Base-by-base conservation (phyloP, 2,888 invertebrate species). In the Reticulitermes lucifugus region DNA sequence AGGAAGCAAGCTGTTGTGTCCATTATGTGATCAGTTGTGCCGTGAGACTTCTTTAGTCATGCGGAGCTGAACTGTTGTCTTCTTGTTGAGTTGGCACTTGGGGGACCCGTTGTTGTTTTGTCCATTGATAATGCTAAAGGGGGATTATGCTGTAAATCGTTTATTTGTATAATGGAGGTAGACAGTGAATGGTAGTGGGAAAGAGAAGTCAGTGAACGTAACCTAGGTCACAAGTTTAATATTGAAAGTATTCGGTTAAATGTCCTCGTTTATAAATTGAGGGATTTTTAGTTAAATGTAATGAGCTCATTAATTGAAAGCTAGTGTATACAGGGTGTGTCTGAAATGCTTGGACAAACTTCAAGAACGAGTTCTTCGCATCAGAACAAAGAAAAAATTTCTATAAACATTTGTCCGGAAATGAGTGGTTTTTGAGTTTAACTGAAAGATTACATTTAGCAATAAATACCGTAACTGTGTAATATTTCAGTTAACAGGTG, bases 201-300 rank as follows among this genome's bases (percentile, higher is more conserved):
- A 73, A 60, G 46, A 71, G 18, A 10, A 41, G 73, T 73, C 73
- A 73, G 41, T 21, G 41, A 73, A 73, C 73, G 7, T 73, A 73
- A 73, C 41, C 41, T 18, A 2, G 10, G 35, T 73, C 35, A 41
- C 73, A 7, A 6, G 7, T 22, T 73, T 35, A 7, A 14, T 41
- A 73, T 41, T 41, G 73, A 73, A 41, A 18, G 35, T 73, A 41
- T 2, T 18, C 35, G 41, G 73, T 73, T 41, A 73, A 73, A 6
- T 73, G 41, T 73, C 10, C 29, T 41, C 7, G 41, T 73, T 73
- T 7, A 41, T 41, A 18, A 41, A 41, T 73, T 73, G 73, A 41
- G 3, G 41, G 35, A 21, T 73, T 14, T 73, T 35, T 29, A 73
- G 71, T 71, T 29, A 60, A 35, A 35, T 1, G 35, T 35, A 35